Percentiles rank a stretch among this genome's conserved stretches.
Evolutionary conservation across 2,888 invertebrate species (phyloP).

Genomic region (Drosophila crucigera): DNA sequence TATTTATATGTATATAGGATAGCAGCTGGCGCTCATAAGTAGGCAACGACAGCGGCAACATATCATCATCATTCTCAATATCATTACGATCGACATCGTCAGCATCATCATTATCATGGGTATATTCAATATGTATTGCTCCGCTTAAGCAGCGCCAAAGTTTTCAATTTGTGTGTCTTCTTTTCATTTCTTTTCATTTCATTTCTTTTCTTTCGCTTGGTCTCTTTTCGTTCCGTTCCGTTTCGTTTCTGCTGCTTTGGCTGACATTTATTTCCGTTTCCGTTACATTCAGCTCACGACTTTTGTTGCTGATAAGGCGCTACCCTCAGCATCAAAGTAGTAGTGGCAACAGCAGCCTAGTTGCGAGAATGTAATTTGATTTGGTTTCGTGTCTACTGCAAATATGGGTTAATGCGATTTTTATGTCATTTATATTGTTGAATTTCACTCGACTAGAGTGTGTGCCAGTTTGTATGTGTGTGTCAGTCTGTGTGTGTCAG

Average conservation of each 20-base stretch:
- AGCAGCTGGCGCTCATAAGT: conserved; percentile 67
- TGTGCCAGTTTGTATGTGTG: conserved; percentile 7
- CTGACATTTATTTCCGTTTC: conserved; percentile 75
- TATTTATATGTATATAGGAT: not conserved
- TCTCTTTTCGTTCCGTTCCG: not conserved
- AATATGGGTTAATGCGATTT: conserved; percentile 82
- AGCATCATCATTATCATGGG: not conserved
- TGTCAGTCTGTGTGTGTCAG: not conserved
- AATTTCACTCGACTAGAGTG: conserved; percentile 29
- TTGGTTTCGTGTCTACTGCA: conserved; percentile 68
- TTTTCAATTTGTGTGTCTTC: conserved; percentile 50
- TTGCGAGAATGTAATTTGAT: conserved; percentile 65
- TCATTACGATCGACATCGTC: conserved; percentile 7
- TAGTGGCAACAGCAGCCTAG: conserved; percentile 11
- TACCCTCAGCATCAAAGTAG: conserved; percentile 8
- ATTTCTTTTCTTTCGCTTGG: not conserved
- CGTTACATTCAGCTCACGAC: conserved; percentile 75
- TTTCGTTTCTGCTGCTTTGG: conserved; percentile 33
- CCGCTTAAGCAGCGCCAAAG: conserved; percentile 37
- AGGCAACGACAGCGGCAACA: conserved; percentile 52
- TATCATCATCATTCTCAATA: conserved; percentile 19
- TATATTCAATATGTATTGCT: conserved; percentile 23
- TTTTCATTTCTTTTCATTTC: not conserved
- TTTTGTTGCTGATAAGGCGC: conserved; percentile 65
- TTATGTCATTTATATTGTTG: conserved; percentile 76